Conservation (phyloP, 1,140 invertebrate species). For the Parasteatoda tepidariorum region DNA sequence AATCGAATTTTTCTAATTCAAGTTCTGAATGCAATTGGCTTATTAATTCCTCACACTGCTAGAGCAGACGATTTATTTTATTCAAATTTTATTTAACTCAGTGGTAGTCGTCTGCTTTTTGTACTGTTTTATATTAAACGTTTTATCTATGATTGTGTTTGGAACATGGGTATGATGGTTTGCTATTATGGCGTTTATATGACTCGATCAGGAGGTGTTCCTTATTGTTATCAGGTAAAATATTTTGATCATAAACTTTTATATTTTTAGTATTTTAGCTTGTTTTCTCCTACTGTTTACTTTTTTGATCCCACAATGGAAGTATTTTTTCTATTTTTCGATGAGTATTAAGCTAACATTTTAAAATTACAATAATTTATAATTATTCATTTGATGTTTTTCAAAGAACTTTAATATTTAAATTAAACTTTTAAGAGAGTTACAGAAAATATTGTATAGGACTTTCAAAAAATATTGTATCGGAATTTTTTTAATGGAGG, state of each 20-base stretch:
- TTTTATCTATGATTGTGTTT: neutral
- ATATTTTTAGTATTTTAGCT: neutral
- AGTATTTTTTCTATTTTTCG: neutral
- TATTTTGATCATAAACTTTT: neutral
- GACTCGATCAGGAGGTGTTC: neutral
- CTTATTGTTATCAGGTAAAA: neutral
- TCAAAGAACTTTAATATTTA: neutral
- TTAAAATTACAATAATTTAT: neutral
- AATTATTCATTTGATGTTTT: neutral
- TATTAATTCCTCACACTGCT: neutral
- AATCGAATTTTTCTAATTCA: neutral
- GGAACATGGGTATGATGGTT: neutral
- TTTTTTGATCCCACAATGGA: neutral
- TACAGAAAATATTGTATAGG: too few relatives aligned
- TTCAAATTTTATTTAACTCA: neutral
- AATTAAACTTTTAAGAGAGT: too few relatives aligned
- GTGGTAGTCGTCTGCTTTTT: neutral
- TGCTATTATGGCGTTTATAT: conserved; percentile 11
- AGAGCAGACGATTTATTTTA: neutral
- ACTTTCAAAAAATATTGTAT: too few relatives aligned
- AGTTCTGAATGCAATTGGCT: neutral
- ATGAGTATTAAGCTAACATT: neutral
- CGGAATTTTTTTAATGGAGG: neutral
- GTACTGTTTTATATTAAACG: neutral
- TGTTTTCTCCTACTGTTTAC: neutral